These are phyloP conservation scores for Eugnorisma glareosa DNA, from an alignment of 2,888 invertebrate genomes.

Conservation along the genomic window DNA sequence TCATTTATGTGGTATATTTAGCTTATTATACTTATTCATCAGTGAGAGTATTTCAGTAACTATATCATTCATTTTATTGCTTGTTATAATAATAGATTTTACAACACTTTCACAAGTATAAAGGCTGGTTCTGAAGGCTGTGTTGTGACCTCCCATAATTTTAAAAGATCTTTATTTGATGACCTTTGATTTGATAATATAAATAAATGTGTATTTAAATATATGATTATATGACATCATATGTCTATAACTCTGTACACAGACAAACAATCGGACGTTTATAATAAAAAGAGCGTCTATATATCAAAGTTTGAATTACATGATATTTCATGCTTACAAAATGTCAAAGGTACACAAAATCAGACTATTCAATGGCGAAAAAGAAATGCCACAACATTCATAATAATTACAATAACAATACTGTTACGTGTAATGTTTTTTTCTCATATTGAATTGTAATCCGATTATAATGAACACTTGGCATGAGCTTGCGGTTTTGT, in stretches of 20 bases:
- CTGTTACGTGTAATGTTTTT: not conserved
- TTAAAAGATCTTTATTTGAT: constrained; percentile 48
- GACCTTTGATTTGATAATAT: constrained; percentile 54
- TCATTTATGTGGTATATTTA: constrained; percentile 26
- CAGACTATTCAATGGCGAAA: not conserved
- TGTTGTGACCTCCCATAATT: constrained; percentile 55
- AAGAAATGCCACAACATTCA: constrained; percentile 1
- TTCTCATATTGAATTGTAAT: constrained; percentile 21
- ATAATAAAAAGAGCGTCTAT: constrained; percentile 8
- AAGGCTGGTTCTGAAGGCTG: constrained; percentile 24
- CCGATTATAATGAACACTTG: constrained; percentile 35
- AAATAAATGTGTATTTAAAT: constrained; percentile 42
- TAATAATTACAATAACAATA: not conserved
- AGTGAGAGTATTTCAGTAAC: constrained; percentile 14
- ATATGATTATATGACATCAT: constrained; percentile 60
- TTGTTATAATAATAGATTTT: not conserved
- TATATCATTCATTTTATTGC: not conserved
- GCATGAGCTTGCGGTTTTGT: constrained; percentile 26
- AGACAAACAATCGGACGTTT: constrained; percentile 31
- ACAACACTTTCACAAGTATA: constrained; percentile 22
- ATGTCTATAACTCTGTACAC: constrained; percentile 18
- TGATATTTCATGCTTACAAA: constrained; percentile 1
- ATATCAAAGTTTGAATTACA: not conserved
- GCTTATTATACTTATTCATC: constrained; percentile 5
- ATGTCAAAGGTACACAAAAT: not conserved